phyloP scores from a whole-genome alignment of 2,113 vertebrate species.

The Neolamprologus ventralis region DNA sequence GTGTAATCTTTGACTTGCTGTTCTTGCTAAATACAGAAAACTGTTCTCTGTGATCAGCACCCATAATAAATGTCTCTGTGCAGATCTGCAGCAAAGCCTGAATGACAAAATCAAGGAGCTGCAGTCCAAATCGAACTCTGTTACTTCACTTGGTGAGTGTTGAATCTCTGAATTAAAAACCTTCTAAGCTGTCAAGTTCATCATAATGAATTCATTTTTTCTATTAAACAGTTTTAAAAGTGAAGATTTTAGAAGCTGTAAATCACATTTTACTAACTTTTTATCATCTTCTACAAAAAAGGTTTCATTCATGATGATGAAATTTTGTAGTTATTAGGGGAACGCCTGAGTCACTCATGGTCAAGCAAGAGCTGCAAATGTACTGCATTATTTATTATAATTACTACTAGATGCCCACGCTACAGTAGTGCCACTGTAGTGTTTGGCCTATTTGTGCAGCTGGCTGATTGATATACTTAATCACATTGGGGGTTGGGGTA shows the following conservation, averaged over 20 bases:
- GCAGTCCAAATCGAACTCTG: too few species aligned
- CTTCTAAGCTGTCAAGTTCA: background rate
- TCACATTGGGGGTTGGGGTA: background rate
- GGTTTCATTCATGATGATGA: background rate
- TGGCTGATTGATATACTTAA: background rate
- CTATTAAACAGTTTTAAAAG: background rate
- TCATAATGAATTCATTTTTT: background rate
- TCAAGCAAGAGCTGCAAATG: background rate
- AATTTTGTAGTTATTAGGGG: background rate
- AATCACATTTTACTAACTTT: background rate
- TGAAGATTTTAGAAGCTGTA: background rate
- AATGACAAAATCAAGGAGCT: too few species aligned
- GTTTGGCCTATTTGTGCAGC: background rate
- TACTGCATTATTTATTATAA: background rate
- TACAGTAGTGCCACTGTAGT: background rate
- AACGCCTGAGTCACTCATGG: background rate
- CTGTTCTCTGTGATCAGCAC: background rate
- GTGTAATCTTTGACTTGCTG: background rate
- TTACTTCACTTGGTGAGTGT: too few species aligned
- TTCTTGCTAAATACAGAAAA: fast-evolving
- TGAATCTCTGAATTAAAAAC: background rate
- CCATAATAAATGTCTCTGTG: too few species aligned
- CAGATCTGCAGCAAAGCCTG: too few species aligned
- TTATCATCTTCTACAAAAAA: background rate
- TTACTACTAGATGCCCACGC: background rate